Evolutionary conservation across 1,140 invertebrate species (phyloP).

Genomic region (Venustaconcha ellipsiformis): DNA sequence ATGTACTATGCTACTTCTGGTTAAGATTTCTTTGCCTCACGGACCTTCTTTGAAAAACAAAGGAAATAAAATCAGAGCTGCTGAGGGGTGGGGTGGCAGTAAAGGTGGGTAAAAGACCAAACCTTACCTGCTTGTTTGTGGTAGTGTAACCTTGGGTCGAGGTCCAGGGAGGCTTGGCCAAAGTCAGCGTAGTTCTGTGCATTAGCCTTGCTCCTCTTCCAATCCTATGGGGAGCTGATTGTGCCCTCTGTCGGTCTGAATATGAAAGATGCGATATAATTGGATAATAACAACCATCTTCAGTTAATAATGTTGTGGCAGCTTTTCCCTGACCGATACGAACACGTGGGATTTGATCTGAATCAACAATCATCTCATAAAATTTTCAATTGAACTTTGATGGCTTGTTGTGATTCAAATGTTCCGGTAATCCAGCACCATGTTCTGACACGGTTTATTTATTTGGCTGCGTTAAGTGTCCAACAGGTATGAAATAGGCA

Average conservation of each 20-base stretch:
- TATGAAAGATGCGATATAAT: constrained; percentile 46
- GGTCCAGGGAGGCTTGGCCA: constrained; percentile 44
- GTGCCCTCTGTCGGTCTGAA: constrained; percentile 15
- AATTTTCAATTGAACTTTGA: too few relatives aligned
- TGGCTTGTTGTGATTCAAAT: too few relatives aligned
- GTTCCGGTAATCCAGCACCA: too few relatives aligned
- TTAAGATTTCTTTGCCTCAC: too few relatives aligned
- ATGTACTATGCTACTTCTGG: too few relatives aligned
- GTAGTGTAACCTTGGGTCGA: constrained; percentile 42
- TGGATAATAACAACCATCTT: constrained; percentile 49
- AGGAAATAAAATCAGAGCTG: too few relatives aligned
- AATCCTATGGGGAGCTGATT: constrained; percentile 25
- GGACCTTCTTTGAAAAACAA: too few relatives aligned
- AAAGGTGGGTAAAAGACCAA: not conserved
- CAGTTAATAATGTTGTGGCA: constrained; percentile 46
- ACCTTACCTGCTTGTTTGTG: constrained; percentile 45
- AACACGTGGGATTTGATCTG: constrained; percentile 22
- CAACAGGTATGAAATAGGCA: too few relatives aligned
- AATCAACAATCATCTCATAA: constrained; percentile 8
- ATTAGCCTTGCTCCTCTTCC: constrained; percentile 40
- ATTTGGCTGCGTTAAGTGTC: too few relatives aligned
- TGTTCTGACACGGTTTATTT: too few relatives aligned
- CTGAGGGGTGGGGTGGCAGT: too few relatives aligned
- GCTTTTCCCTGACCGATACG: constrained; percentile 47
- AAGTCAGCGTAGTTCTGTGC: constrained; percentile 42